Base-by-base conservation (phyloP, 2,888 invertebrate species). In the Drosophila meridionalis region DNA sequence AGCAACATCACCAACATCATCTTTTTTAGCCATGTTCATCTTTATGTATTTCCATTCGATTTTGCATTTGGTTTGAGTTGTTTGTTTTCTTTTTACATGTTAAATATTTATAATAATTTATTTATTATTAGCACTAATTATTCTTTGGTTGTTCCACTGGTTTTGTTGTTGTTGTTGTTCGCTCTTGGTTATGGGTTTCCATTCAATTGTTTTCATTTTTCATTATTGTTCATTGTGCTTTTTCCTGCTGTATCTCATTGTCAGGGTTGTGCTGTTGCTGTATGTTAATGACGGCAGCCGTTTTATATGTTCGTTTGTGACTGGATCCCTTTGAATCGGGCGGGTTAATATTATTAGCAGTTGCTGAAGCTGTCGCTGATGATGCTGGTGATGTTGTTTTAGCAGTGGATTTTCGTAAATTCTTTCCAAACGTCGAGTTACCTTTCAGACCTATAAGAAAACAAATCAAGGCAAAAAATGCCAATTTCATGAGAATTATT, bases 101-200 rank as follows among this genome's bases (percentile, higher is more conserved):
- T 89, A 87, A 71, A 83, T 83, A 79, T 78, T 86, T 87, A 83
- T 73, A 76, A 81, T 82, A 86, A 85, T 88, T 86, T 80, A 81
- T 74, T 67, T 69, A 81, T 78, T 78, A 89, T 88, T 92, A 90
- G 90, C 91, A 92, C 91, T 92, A 92, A 91, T 82, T 87, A 92
- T 91, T 93, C 93, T 93, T 93, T 93, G 93, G 93, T 93, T 92
- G 91, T 87, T 93, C 92, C 93, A 93, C 93, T 93, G 93, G 93
- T 92, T 93, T 89, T 81, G 91, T 83, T 87, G 82, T 87, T 75
- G 32, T 34, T 36, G 56, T 64, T 72, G 69, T 82, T 63, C 57
- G 76, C 52, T 70, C 65, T 78, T 78, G 73, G 65, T 77, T 83
- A 71, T 75, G 73, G 70, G 83, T 83, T 69, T 63, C 53, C 45